phyloP scores from a whole-genome alignment of 2,888 invertebrate species.

The Macropis europaea region DNA sequence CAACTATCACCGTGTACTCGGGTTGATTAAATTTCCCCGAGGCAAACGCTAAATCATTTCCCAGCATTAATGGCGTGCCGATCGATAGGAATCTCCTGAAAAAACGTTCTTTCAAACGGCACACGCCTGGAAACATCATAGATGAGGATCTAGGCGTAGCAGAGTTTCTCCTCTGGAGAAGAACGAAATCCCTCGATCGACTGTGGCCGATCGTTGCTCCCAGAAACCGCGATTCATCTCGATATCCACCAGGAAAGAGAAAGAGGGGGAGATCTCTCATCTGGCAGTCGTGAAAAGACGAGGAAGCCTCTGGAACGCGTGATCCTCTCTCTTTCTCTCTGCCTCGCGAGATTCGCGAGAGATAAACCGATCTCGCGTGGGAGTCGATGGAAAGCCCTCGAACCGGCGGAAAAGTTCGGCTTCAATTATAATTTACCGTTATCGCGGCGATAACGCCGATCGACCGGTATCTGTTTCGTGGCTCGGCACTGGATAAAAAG shows the following conservation, averaged over 20 bases:
- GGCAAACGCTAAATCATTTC: conserved; percentile 28
- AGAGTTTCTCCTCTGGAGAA: conserved; percentile 33
- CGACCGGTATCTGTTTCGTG: neutral
- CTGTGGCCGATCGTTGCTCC: conserved; percentile 51
- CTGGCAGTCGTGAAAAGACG: conserved; percentile 22
- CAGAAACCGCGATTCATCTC: conserved; percentile 69
- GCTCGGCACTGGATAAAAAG: no score
- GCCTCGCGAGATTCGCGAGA: conserved; percentile 58
- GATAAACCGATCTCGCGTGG: conserved; percentile 47
- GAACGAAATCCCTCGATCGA: conserved; percentile 43
- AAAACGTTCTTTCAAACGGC: conserved; percentile 4
- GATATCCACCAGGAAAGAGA: conserved; percentile 57
- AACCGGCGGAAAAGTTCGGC: conserved; percentile 26
- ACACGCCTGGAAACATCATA: conserved; percentile 32
- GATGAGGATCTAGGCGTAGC: conserved; percentile 36
- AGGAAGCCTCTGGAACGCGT: conserved; percentile 23
- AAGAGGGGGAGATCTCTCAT: conserved; percentile 9
- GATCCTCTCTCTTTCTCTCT: no score
- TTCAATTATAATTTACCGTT: conserved; percentile 4
- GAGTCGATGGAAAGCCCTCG: conserved; percentile 38
- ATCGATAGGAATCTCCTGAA: conserved; percentile 12
- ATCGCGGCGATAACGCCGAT: conserved; percentile 14
- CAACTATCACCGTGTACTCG: no score
- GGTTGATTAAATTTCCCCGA: conserved; percentile 3
- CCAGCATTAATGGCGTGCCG: conserved; percentile 15